phyloP scores from a whole-genome alignment of 2,888 invertebrate genomes.

The Gonocerus acuteangulatus region DNA sequence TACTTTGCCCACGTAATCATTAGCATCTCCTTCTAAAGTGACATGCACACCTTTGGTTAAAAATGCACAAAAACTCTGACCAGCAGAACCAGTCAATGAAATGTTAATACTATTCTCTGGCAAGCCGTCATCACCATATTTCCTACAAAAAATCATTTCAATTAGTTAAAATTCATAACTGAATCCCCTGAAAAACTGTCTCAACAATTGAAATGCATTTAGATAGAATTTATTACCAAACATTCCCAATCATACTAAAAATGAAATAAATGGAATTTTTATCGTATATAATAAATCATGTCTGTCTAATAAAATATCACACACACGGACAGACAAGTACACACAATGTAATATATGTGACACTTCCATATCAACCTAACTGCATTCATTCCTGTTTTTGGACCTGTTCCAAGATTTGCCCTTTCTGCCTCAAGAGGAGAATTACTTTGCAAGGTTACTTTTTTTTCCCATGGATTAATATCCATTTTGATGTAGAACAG shows the following conservation, averaged over 20 bases:
- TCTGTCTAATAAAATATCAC: no score
- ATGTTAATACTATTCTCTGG: constrained; percentile 76
- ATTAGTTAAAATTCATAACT: not conserved
- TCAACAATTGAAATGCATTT: not conserved
- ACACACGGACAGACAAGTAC: no score
- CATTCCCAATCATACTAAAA: no score
- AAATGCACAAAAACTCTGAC: constrained; percentile 98
- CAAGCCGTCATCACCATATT: constrained; percentile 77
- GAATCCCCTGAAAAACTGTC: not conserved
- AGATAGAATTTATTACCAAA: no score
- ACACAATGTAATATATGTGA: no score
- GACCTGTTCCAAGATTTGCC: no score
- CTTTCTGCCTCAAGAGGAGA: no score
- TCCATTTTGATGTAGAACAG: no score
- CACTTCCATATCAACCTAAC: no score
- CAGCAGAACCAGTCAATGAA: constrained; percentile 82
- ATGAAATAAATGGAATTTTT: not conserved
- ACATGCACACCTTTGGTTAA: constrained; percentile 82
- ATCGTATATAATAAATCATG: not conserved
- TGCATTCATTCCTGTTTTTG: no score
- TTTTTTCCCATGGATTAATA: no score
- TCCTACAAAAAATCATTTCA: constrained; percentile 52
- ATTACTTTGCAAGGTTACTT: no score
- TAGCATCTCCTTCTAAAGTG: constrained; percentile 90
- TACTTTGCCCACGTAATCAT: constrained; percentile 93